Percentiles rank a stretch among this genome's conserved stretches.
Conservation (phyloP, 2,797 vertebrate genomes). For the Telmatherina bonti region DNA sequence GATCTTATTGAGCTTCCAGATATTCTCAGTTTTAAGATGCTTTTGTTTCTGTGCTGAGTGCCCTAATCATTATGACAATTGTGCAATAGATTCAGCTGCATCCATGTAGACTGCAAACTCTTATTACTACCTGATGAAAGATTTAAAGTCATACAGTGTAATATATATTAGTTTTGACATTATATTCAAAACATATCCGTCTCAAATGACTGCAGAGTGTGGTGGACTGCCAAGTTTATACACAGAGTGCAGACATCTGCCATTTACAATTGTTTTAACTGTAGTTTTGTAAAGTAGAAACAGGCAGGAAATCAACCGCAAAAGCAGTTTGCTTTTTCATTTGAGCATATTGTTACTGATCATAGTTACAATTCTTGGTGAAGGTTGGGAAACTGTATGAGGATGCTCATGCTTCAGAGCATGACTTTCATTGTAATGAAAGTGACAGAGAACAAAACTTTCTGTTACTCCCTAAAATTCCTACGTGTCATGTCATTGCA, state of each 20-base stretch:
- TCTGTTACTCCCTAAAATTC: conserved; percentile 60
- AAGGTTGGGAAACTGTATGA: background rate
- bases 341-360: background rate
- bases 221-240: conserved; percentile 1
- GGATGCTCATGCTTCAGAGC: conserved; percentile 19
- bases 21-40: no score
- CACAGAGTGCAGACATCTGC: conserved; percentile 7
- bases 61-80: background rate
- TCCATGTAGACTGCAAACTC: background rate
- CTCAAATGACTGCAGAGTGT: conserved; percentile 11
- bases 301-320: background rate
- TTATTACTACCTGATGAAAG: conserved; percentile 15
- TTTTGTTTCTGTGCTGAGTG: background rate
- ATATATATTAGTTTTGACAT: background rate
- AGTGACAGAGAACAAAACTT: conserved; percentile 35
- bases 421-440: conserved; percentile 25
- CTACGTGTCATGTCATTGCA: conserved; percentile 33
- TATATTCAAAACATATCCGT: conserved; percentile 1
- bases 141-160: conserved; percentile 1
- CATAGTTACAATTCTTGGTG: background rate
- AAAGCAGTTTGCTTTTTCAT: background rate
- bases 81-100: background rate
- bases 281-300: conserved; percentile 8
- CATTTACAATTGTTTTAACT: conserved; percentile 5
- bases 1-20: no score